Evolutionary conservation across 37 sponge, comb jelly and placozoan species (phyloP), one percentile per base, ranked within the genome.

Genomic region (Aplysina aerophoba): DNA sequence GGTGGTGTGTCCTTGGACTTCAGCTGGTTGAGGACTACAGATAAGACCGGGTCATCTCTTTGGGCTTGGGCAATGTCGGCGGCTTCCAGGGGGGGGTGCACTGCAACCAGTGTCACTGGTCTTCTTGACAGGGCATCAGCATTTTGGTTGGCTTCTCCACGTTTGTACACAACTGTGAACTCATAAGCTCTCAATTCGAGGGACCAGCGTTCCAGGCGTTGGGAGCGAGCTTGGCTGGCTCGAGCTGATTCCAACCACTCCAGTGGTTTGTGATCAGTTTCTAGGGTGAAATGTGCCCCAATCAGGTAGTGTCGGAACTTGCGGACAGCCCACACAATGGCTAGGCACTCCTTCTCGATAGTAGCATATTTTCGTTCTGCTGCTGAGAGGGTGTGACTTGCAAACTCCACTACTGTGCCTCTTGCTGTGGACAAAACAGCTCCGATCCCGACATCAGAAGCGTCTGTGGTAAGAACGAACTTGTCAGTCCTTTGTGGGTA

Each of bases 221-320:
- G 77, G 6, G 77, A 74, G 6, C 39, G 77, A 15, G 74, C 85
- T 40, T 31, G 50, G 37, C 73, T 74, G 15, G 77, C 13, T 27
- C 39, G 28, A 6, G 77, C 31, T 6, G 39, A 74, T 15, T 74
- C 77, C 71, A 33, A 39, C 37, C 77, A 74, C 16, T 74, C 77
- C 37, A 74, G 37, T 74, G 77, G 77, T 37, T 74, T 74, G 77
- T 74, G 77, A 37, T 74, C 77, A 17, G 77, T 74, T 74, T 74
- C 37, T 5, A 74, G 31, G 35, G 37, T 27, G 37, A 74, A 74
- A 14, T 6, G 39, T 74, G 77, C 77, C 13, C 77, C 77, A 37
- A 74, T 37, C 14, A 74, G 40, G 41, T 74, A 74, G 15, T 74
- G 77, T 13, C 77, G 31, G 12, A 74, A 74, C 41, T 74, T 74